A percentile compares a stretch with the other conserved stretches of the same genome.
Conservation (phyloP, 2,888 invertebrate species). For the Agrochola lychnidis region DNA sequence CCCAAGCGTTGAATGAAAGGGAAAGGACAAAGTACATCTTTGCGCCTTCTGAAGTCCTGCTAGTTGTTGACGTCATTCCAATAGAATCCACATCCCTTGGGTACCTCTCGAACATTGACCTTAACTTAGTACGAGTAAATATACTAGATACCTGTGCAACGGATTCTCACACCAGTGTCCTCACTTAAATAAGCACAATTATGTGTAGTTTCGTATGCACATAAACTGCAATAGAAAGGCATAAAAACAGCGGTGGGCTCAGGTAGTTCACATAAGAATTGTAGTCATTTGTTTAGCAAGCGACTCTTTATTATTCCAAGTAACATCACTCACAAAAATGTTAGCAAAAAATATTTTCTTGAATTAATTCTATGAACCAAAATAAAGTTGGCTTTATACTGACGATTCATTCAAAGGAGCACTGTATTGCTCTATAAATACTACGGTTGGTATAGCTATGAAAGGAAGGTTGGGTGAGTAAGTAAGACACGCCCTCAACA, state of each 20-base stretch:
- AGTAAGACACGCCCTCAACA: slow-evolving; percentile 71
- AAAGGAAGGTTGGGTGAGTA: slow-evolving; percentile 29
- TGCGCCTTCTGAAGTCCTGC: slow-evolving; percentile 83
- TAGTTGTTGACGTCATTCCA: slow-evolving; percentile 91
- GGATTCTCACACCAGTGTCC: slow-evolving; percentile 18
- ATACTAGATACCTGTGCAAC: slow-evolving; percentile 49
- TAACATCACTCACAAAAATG: slow-evolving; percentile 55
- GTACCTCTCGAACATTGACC: slow-evolving; percentile 84
- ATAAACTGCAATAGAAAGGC: background rate
- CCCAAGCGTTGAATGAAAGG: slow-evolving; percentile 69
- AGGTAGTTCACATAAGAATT: background rate
- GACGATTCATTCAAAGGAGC: slow-evolving; percentile 13
- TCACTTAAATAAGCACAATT: slow-evolving; percentile 8
- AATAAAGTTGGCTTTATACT: background rate
- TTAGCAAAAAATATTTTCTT: slow-evolving; percentile 14
- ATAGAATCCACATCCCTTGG: slow-evolving; percentile 88
- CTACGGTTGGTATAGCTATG: slow-evolving; percentile 27
- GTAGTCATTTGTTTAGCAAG: background rate
- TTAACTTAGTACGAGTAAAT: slow-evolving; percentile 43
- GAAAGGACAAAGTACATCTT: slow-evolving; percentile 79
- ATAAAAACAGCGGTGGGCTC: background rate
- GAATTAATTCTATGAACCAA: background rate
- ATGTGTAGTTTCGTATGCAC: background rate
- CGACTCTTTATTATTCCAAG: slow-evolving; percentile 5
- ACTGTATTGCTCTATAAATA: slow-evolving; percentile 23